phyloP scores from a whole-genome alignment of 2,113 vertebrate species.

The Connochaetes taurinus region DNA sequence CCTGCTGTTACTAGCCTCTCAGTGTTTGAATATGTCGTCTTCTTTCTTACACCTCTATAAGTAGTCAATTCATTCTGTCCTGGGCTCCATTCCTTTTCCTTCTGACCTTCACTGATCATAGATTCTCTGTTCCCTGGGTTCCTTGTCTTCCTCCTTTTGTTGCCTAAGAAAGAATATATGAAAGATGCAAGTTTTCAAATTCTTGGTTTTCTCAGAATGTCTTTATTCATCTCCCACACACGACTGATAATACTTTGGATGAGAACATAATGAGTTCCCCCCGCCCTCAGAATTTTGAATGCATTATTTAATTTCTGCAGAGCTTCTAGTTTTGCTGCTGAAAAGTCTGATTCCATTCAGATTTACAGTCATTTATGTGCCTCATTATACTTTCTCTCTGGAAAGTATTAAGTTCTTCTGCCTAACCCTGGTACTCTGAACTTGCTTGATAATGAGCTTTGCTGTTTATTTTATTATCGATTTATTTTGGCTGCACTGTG shows the following conservation, averaged over 20 bases:
- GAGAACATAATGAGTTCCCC: not conserved
- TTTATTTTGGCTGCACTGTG: not conserved
- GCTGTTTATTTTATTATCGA: not conserved
- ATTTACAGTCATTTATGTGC: not conserved
- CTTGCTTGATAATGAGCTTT: not conserved
- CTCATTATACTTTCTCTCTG: not conserved
- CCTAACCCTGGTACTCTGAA: not conserved
- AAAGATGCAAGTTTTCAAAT: not conserved
- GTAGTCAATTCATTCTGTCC: not conserved
- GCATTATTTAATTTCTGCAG: not conserved
- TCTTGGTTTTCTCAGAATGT: not conserved
- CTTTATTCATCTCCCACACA: not conserved
- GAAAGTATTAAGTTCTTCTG: not conserved
- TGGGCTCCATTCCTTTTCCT: not conserved
- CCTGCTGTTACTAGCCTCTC: not conserved
- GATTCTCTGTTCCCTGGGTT: not conserved
- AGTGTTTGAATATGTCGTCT: not conserved
- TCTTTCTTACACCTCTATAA: not conserved
- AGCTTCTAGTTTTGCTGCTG: not conserved
- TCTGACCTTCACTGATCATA: not conserved
- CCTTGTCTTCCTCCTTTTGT: not conserved
- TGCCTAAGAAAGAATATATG: not conserved
- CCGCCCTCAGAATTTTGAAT: not conserved
- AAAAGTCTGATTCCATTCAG: not conserved
- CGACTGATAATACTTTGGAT: not conserved